phyloP scores from a whole-genome alignment of 2,797 vertebrate genomes.

The Margarornis squamiger region DNA sequence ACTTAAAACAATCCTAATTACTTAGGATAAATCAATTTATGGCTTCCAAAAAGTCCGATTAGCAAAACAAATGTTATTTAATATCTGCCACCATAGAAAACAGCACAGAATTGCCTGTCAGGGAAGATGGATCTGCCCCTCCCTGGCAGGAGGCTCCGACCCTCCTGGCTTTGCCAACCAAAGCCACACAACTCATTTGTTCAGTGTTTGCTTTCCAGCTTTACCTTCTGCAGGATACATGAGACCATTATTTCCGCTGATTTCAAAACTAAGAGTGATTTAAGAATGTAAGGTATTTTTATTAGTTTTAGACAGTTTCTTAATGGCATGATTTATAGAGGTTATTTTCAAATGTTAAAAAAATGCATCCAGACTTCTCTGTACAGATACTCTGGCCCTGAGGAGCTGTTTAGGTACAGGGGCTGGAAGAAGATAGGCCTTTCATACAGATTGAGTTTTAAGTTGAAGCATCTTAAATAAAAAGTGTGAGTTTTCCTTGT shows the following conservation, averaged over 20 bases:
- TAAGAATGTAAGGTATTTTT: background rate
- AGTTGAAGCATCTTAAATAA: background rate
- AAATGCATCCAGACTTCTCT: background rate
- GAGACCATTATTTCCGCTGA: background rate
- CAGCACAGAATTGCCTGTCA: background rate
- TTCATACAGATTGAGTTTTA: background rate
- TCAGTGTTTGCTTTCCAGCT: background rate
- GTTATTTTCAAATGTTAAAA: background rate
- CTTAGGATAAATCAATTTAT: background rate
- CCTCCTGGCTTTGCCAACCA: background rate
- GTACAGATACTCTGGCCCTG: background rate
- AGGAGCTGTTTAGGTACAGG: background rate
- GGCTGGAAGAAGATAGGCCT: background rate
- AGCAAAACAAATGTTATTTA: background rate
- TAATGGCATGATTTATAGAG: background rate
- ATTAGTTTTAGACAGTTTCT: background rate
- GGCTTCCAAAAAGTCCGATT: background rate
- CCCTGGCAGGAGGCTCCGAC: background rate
- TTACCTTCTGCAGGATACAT: background rate
- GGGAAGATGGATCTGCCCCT: background rate
- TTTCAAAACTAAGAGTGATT: background rate
- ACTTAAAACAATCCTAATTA: background rate
- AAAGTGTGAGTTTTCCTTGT: background rate
- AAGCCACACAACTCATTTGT: background rate
- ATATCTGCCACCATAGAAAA: background rate